These are phyloP conservation scores for Drepanosiphum platanoidis DNA, from an alignment of 2,888 invertebrate genomes.

Conservation along the genomic window DNA sequence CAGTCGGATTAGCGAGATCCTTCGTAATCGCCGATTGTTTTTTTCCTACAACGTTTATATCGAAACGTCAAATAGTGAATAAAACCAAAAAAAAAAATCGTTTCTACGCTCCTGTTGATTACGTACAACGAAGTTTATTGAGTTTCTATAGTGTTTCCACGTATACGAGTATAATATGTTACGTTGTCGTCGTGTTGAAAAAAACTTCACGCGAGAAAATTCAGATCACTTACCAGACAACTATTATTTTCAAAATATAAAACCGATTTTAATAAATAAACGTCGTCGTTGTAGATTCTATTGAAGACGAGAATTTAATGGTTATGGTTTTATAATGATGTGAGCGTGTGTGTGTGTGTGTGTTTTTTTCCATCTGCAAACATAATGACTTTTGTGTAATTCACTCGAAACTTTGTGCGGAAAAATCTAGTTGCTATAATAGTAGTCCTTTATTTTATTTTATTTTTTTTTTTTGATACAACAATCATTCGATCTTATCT, in stretches of 20 bases:
- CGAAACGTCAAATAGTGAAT: neutral
- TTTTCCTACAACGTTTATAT: too few species aligned
- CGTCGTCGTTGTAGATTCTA: neutral
- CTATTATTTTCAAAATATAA: neutral
- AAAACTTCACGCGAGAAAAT: too few species aligned
- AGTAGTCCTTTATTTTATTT: neutral
- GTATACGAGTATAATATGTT: too few species aligned
- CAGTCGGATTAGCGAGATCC: neutral
- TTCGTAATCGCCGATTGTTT: neutral
- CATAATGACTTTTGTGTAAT: neutral
- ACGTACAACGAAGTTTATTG: too few species aligned
- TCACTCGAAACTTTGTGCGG: neutral
- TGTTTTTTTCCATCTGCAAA: neutral
- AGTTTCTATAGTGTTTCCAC: neutral
- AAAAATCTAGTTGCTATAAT: neutral
- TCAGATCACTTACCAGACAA: neutral
- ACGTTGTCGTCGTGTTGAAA: too few species aligned
- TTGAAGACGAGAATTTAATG: neutral
- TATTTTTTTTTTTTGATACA: too few species aligned
- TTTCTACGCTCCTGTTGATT: too few species aligned
- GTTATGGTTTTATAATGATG: neutral
- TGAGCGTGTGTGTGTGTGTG: too few species aligned
- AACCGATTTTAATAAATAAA: neutral
- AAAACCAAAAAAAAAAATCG: too few species aligned
- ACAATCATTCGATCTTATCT: neutral